These are phyloP conservation scores for Drosophila melanosoma DNA, from an alignment of 2,888 invertebrate species.

Conservation along the genomic window DNA sequence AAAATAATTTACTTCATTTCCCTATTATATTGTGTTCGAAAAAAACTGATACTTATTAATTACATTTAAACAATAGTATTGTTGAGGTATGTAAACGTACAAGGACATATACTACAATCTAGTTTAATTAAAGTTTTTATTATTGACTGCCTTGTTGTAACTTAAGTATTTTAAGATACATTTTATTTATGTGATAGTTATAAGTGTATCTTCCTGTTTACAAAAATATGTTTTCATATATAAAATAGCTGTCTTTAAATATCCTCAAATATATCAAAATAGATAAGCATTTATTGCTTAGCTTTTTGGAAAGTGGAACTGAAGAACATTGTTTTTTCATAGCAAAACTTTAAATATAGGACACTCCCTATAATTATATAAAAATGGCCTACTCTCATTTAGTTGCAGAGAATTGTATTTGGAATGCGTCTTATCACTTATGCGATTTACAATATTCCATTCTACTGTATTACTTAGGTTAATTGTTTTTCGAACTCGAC, in stretches of 20 bases:
- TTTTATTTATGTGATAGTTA: constrained; percentile 24
- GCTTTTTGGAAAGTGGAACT: background rate
- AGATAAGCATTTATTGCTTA: background rate
- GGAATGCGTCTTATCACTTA: background rate
- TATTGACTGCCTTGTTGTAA: constrained; percentile 29
- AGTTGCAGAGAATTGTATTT: background rate
- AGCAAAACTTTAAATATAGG: background rate
- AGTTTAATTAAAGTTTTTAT: constrained; percentile 28
- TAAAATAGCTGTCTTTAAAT: background rate
- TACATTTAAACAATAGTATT: constrained; percentile 9
- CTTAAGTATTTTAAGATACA: constrained; percentile 13
- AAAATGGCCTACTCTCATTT: background rate
- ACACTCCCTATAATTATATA: background rate
- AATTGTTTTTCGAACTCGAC: background rate
- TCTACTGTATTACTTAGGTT: background rate
- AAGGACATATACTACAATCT: background rate
- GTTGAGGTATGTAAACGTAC: background rate
- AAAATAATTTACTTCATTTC: constrained; percentile 39
- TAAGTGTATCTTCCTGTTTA: background rate
- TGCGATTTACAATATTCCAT: background rate
- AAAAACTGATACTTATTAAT: constrained; percentile 24
- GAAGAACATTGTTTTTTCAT: background rate
- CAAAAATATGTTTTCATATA: background rate
- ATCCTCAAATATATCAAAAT: background rate
- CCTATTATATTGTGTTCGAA: constrained; percentile 21